Base-by-base conservation (phyloP, 2,888 invertebrate species). In the Antheraea yamamai region DNA sequence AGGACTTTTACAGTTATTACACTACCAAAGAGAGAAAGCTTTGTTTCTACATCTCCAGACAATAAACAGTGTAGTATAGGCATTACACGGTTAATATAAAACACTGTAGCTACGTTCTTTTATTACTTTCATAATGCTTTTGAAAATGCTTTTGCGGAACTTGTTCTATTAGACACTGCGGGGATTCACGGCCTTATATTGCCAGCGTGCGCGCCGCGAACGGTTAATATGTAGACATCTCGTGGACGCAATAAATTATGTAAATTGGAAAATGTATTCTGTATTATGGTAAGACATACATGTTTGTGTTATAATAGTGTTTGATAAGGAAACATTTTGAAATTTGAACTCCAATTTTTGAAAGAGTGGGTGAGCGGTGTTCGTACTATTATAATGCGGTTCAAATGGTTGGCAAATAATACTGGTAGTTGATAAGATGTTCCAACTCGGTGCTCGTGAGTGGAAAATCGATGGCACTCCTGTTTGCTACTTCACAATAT, bases 91-190 rank as follows among this genome's bases (percentile, higher is more conserved):
- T 83, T 86, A 84, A 84, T 87, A 85, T 84, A 82, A 82, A 82
- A 82, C 82, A 82, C 78, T 76, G 78, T 81, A 77, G 76, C 74
- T 77, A 76, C 79, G 78, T 80, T 79, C 83, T 83, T 84, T 84
- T 85, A 85, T 85, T 85, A 84, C 85, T 82, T 83, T 82, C 82
- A 84, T 85, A 83, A 85, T 84, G 81, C 80, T 84, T 81, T 80
- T 81, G 81, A 80, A 82, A 85, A 82, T 83, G 78, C 77, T 82
- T 80, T 79, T 81, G 81, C 81, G 79, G 82, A 85, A 83, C 79
- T 83, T 82, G 79, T 80, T 81, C 80, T 80, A 79, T 80, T 81
- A 75, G 74, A 73, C 72, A 72, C 58, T 26, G 35, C 23, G 64
- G 12, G 61, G 51, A 51, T 52, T n/a, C 30, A 66, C 74, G 52